Evolutionary conservation across 2,888 invertebrate genomes (phyloP), one percentile per base, ranked within the genome.

Genomic region (Exocentrus adspersus): DNA sequence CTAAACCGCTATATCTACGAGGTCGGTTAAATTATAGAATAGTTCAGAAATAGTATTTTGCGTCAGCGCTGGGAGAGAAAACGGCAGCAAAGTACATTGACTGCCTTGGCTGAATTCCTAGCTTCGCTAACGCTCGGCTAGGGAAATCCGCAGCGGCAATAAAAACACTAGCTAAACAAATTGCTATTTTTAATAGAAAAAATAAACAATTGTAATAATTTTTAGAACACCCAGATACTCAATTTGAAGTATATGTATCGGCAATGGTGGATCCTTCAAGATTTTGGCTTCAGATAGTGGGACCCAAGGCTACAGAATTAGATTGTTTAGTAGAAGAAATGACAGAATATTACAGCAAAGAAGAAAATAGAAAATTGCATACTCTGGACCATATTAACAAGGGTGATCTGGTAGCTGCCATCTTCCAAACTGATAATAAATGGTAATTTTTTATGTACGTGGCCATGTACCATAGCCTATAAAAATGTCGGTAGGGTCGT

Each of bases 271-370:
- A 89, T 21, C 95, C 95, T 0, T 85, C 84, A 12, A 85, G 85
- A 67, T 96, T 97, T 84, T 97, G 95, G 94, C 87, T 96, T 7
- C 96, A 96, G 84, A 87, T 93, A 66, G 87, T 90, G 57, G 92
- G 93, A 0, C 87, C 91, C 0, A 83, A 83, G 74, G 90, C 92
- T 0, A 85, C 89, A 5, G 89, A 92, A 78, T 84, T 97, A 12
- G 94, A 96, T 80, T 87, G 90, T 51, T 84, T 97, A 28, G 92
- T 93, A 3, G 86, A 88, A 4, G 87, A 90, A 62, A 95, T 97
- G 95, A 93, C 93, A 0, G 88, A 88, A 2, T 94, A 92, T 80
- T 96, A 95, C 78, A 83, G 84, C 43, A 85, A 87, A 46, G 83
- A 84, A 64, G 89, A 89, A 62, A 92, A 91, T 76, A 84, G 87